Evolutionary conservation across 2,797 vertebrate species (phyloP), one percentile per base, ranked within the genome.

Genomic region (Gephyroberyx darwinii): DNA sequence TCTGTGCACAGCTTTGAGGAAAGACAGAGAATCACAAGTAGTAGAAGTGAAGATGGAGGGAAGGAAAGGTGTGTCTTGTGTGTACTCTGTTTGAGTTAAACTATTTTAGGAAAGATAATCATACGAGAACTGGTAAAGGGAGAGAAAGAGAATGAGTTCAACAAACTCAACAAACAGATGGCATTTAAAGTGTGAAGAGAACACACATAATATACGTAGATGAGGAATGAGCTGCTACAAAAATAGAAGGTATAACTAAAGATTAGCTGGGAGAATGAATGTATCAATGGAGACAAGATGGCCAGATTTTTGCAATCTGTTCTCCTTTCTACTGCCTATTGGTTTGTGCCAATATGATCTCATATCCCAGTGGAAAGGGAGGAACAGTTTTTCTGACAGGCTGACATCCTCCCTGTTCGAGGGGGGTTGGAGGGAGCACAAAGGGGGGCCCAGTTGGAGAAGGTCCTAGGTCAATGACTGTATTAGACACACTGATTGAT

Each of bases 401-500:
- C 67, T 59, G 62, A 88, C 80, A 86, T 81, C 61, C 65, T 78
- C 79, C 77, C 75, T 77, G 78, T 63, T 71, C 47, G 50, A 74
- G 64, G 60, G 26, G 71, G 47, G 66, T 57, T 68, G 53, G 80
- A 73, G 71, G 30, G 75, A 78, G 66, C 81, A 77, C 67, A 77
- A 78, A 65, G 26, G 8, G 48, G 82, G 77, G 77, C 17, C 17
- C 72, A 68, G 77, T 80, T 57, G 80, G 80, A 86, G 74, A 74
- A 60, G 85, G 86, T 90, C 82, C 74, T 57, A 84, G 90, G 89
- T 92, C 90, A 92, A 86, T 87, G 85, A 89, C 77, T 81, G 80
- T 85, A 90, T 89, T 87, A 92, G 86, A 90, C 79, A 82, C 83
- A 86, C 66, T 81, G 84, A 90, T 88, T 93, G 90, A 92, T 91